These are phyloP conservation scores for Drosophila buzzatii DNA, from an alignment of 2,888 invertebrate genomes.

Conservation along the genomic window DNA sequence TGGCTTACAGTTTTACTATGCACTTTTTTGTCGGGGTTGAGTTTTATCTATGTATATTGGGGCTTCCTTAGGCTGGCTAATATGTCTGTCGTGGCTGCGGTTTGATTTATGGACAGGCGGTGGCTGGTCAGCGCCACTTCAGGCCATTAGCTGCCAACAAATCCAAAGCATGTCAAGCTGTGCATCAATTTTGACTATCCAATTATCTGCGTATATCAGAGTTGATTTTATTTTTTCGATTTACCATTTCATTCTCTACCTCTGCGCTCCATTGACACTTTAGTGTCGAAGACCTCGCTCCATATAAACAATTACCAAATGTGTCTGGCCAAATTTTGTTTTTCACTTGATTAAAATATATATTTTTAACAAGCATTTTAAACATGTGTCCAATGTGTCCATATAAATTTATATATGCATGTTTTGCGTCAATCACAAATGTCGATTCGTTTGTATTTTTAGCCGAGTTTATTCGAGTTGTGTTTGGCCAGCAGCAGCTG, in stretches of 20 bases:
- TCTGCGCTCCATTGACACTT: conserved; percentile 20
- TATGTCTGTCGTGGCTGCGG: conserved; percentile 58
- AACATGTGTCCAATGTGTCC: background rate
- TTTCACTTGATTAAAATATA: background rate
- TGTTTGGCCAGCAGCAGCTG: conserved; percentile 25
- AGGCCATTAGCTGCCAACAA: conserved; percentile 58
- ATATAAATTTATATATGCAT: background rate
- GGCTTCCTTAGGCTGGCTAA: conserved; percentile 42
- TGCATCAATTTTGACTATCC: conserved; percentile 60
- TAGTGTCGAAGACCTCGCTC: conserved; percentile 15
- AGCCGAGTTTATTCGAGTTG: conserved; percentile 27
- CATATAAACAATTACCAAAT: conserved; percentile 34
- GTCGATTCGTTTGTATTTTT: conserved; percentile 30
- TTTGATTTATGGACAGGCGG: conserved; percentile 62
- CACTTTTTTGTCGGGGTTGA: conserved; percentile 28
- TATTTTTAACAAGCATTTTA: background rate
- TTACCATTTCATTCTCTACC: background rate
- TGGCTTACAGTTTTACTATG: conserved; percentile 70
- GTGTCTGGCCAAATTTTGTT: background rate
- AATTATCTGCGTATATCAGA: conserved; percentile 44
- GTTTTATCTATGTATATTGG: conserved; percentile 2
- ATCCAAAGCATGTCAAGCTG: conserved; percentile 55
- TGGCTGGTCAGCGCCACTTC: conserved; percentile 38
- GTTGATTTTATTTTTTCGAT: background rate
- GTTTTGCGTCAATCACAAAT: conserved; percentile 34